A percentile compares a stretch with the other conserved stretches of the same genome.
Conservation (phyloP, 1,140 invertebrate species). For the Bombyx mori region ASM3026992v2 NC_085127.1:8060001-8060500, state of each 20-base stretch:
- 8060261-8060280: constrained; percentile 47
- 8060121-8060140: too few species aligned
- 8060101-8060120: too few species aligned
- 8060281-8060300: constrained; percentile 38
- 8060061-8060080: too few species aligned
- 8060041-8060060: too few species aligned
- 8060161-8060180: constrained; percentile 74
- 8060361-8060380: constrained; percentile 59
- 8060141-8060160: constrained; percentile 4
- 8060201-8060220: constrained; percentile 77
- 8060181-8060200: constrained; percentile 78
- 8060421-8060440: constrained; percentile 58
- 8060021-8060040: too few species aligned
- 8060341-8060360: constrained; percentile 52
- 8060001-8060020: too few species aligned
- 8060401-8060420: constrained; percentile 66
- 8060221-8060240: constrained; percentile 81
- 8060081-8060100: too few species aligned
- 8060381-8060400: constrained; percentile 64
- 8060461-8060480: constrained; percentile 46
- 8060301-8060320: constrained; percentile 30
- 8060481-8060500: constrained; percentile 50
- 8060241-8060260: constrained; percentile 77
- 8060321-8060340: constrained; percentile 26
- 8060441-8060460: constrained; percentile 58